Percentiles rank a stretch among this genome's conserved stretches.
These are phyloP conservation scores for Xiphorhynchus erythropygius DNA, from an alignment of 2,797 vertebrate species.

Conservation along the genomic window DNA sequence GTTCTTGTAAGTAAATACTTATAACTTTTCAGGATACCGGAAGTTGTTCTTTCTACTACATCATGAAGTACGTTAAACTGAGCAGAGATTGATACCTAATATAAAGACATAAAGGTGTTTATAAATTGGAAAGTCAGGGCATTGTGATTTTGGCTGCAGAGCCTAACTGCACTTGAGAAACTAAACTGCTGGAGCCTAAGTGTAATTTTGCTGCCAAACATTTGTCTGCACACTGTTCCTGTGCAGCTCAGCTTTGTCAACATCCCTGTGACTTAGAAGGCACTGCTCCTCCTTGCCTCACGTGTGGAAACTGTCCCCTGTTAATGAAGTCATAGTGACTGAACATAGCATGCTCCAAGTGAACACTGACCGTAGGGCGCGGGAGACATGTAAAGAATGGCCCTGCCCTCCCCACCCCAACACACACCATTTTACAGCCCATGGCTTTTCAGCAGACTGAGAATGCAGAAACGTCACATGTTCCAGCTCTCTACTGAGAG, in stretches of 20 bases:
- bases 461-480: not conserved
- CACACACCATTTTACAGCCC: not conserved
- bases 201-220: constrained; percentile 68
- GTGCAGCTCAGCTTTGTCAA: constrained; percentile 59
- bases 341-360: not conserved
- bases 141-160: constrained; percentile 61
- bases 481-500: constrained; percentile 12
- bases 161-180: constrained; percentile 40
- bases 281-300: constrained; percentile 44
- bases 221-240: constrained; percentile 66
- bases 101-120: constrained; percentile 2
- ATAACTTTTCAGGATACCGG: not conserved
- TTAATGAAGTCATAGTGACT: constrained; percentile 67
- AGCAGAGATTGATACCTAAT: constrained; percentile 8
- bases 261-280: constrained; percentile 51
- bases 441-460: not conserved
- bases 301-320: constrained; percentile 56
- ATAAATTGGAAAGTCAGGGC: constrained; percentile 38
- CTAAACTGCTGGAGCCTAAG: constrained; percentile 54
- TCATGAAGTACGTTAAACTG: not conserved
- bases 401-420: not conserved
- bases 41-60: not conserved
- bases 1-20: not conserved
- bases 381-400: not conserved
- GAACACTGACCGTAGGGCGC: not conserved